A percentile compares a stretch with the other conserved stretches of the same genome.
Conservation (phyloP, 1,140 invertebrate genomes). For the Brachionus manjavacas region DNA sequence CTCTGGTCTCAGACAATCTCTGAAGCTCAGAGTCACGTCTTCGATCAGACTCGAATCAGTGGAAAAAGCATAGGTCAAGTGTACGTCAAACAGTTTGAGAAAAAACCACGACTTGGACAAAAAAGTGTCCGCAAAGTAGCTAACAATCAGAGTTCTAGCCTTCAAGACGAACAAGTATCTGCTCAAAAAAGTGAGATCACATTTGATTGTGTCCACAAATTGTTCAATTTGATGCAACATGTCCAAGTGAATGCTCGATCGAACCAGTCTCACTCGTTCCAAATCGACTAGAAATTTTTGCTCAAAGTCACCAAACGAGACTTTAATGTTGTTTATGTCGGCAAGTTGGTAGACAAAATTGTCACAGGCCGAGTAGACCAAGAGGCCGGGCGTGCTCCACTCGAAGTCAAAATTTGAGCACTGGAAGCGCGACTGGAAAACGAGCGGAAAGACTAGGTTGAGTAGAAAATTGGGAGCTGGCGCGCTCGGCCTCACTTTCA, state of each 20-base stretch:
- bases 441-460: neutral
- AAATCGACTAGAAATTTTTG: neutral
- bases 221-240: neutral
- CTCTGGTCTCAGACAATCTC: neutral
- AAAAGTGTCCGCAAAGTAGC: neutral
- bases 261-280: neutral
- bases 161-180: neutral
- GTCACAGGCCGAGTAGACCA: neutral
- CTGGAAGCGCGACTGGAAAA: neutral
- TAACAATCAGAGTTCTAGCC: neutral
- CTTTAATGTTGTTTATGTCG: neutral
- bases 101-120: neutral
- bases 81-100: neutral
- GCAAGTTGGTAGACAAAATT: neutral
- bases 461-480: neutral
- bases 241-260: neutral
- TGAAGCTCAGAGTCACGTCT: neutral
- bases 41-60: neutral
- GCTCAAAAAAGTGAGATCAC: neutral
- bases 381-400: neutral
- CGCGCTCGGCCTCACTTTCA: neutral
- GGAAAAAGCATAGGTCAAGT: neutral
- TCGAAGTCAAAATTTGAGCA: neutral
- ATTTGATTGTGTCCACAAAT: neutral
- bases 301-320: neutral